Base-by-base conservation (phyloP, 2,113 vertebrate genomes). In the Turdus rufiventris region DNA sequence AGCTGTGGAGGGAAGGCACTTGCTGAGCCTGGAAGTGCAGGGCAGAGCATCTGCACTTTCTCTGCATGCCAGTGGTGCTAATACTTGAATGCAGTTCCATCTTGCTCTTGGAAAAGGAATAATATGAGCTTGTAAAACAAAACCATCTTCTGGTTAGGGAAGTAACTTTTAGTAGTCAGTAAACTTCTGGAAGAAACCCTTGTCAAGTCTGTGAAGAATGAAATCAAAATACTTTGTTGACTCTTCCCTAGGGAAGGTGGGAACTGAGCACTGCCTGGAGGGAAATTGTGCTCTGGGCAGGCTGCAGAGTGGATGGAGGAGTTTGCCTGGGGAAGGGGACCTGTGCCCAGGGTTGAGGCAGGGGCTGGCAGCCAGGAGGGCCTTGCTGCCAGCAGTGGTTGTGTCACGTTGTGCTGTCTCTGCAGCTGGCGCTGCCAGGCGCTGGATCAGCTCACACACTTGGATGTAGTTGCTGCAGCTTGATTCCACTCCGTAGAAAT, bases 401-500 rank as follows among this genome's bases (percentile, higher is more conserved):
- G 88, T 8, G 4, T 76, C 75, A 86, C 14, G 3, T 16, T n/a
- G 12, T 47, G 85, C 94, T 66, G 90, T 13, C 62, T 81, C 70
- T 0, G 7, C 84, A 78, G 77, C 65, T 33, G 82, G 47, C 7
- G 17, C 28, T 58, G 85, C 85, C 74, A 75, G 77, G 48, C 0
- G 1, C 77, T 56, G 73, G 61, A 89, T 74, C 85, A 58, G 85
- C 62, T 63, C 47, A 28, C 18, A 63, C 62, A 13, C 21, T 85
- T 71, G 92, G 88, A 83, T 34, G 71, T 56, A 75, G 73, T 24
- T 68, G 34, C 79, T 94, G 84, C 77, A 77, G 54, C 50, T 91
- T 63, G 63, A 91, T 84, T 74, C 54, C 51, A 43, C 40, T 86
- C 36, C 5, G 53, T 50, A 66, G 71, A 26, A 88, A 21, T 8